A percentile compares a stretch with the other conserved stretches of the same genome.
These are phyloP conservation scores for Taenaris catops DNA, from an alignment of 2,888 invertebrate genomes.

Conservation along the genomic window DNA sequence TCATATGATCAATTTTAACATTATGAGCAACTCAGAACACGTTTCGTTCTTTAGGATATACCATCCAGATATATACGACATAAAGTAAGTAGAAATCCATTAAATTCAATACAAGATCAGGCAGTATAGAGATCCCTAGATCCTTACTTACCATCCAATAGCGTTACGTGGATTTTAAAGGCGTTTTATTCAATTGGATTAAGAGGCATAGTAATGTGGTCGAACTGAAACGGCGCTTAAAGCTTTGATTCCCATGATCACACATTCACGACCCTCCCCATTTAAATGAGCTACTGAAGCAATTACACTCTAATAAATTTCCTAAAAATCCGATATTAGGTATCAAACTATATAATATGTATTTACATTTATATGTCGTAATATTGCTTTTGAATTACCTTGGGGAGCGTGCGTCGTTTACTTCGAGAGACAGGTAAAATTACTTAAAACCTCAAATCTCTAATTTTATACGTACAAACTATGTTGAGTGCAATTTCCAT, in stretches of 20 bases:
- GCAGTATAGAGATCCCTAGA: too few relatives aligned
- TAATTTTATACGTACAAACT: slow-evolving; percentile 63
- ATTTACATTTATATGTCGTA: slow-evolving; percentile 79
- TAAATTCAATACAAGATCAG: too few relatives aligned
- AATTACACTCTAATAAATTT: slow-evolving; percentile 70
- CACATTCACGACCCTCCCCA: slow-evolving; percentile 60
- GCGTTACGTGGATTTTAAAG: too few relatives aligned
- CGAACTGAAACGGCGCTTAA: slow-evolving; percentile 68
- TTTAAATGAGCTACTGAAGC: slow-evolving; percentile 67
- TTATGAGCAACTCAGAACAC: too few relatives aligned
- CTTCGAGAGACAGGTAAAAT: slow-evolving; percentile 60
- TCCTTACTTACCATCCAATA: too few relatives aligned
- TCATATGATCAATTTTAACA: too few relatives aligned
- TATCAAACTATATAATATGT: slow-evolving; percentile 80
- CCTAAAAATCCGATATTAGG: slow-evolving; percentile 70
- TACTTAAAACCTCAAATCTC: slow-evolving; percentile 72
- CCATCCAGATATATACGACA: too few relatives aligned
- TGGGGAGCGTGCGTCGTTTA: slow-evolving; percentile 73
- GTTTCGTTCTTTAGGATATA: too few relatives aligned
- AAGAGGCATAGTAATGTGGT: slow-evolving; percentile 53
- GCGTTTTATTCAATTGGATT: too few relatives aligned
- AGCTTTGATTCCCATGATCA: slow-evolving; percentile 78
- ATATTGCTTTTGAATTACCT: slow-evolving; percentile 78
- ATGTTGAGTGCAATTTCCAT: slow-evolving; percentile 63
- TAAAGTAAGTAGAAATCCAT: too few relatives aligned